phyloP scores from a whole-genome alignment of 2,797 vertebrate genomes.

The Typhlichthys eigenmanni region DNA sequence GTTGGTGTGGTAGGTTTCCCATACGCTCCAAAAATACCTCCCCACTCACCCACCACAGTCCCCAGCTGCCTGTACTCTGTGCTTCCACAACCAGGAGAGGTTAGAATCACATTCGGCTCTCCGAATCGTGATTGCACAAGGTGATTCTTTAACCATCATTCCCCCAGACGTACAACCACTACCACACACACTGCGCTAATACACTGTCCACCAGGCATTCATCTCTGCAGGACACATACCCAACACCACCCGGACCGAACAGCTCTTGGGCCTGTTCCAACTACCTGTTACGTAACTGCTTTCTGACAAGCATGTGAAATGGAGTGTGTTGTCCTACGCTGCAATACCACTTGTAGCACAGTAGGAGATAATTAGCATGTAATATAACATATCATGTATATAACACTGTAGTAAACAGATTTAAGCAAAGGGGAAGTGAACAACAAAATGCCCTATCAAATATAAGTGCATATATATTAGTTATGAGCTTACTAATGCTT shows the following conservation, averaged over 20 bases:
- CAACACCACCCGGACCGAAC: constrained; percentile 55
- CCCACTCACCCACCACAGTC: constrained; percentile 81
- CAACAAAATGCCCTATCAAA: too few species aligned
- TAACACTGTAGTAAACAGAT: too few species aligned
- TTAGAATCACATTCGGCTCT: constrained; percentile 68
- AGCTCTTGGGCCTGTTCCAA: constrained; percentile 68
- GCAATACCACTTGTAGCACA: not conserved
- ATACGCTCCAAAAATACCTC: constrained; percentile 82
- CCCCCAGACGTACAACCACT: constrained; percentile 70
- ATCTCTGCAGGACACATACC: constrained; percentile 61
- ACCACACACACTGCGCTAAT: constrained; percentile 28
- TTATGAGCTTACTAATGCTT: too few species aligned
- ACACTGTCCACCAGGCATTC: constrained; percentile 66
- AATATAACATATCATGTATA: not conserved
- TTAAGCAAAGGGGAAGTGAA: too few species aligned
- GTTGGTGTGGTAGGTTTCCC: constrained; percentile 82
- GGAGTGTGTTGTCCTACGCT: not conserved
- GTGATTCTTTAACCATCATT: constrained; percentile 66
- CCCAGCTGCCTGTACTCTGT: constrained; percentile 76
- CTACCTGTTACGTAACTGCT: constrained; percentile 74
- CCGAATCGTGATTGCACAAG: constrained; percentile 76
- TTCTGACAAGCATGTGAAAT: constrained; percentile 33
- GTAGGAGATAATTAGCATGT: not conserved
- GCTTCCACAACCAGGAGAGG: constrained; percentile 75
- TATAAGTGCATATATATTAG: too few species aligned